Evolutionary conservation across 1,140 invertebrate species (phyloP).

Genomic region (Conopomorpha cramerella): DNA sequence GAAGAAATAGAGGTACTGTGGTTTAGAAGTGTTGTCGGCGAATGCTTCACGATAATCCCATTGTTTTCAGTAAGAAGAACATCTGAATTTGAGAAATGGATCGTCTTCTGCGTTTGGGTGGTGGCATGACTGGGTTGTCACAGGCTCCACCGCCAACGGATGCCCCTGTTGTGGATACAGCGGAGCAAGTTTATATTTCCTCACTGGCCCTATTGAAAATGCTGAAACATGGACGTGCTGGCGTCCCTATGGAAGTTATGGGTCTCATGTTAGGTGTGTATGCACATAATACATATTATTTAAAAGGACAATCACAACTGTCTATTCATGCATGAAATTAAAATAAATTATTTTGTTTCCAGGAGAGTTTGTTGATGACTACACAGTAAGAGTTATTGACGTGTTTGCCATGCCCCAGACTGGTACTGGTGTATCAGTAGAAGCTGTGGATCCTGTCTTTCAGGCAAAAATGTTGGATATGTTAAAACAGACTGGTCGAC

Average conservation of each 20-base stretch:
- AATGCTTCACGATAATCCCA: too few species aligned
- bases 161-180: conserved; percentile 97
- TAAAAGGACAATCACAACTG: too few species aligned
- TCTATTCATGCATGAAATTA: too few species aligned
- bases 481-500: conserved; percentile 97
- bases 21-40: too few species aligned
- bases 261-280: conserved; percentile 92
- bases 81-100: conserved; percentile 91
- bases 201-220: conserved; percentile 98
- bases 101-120: conserved; percentile 88
- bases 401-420: conserved; percentile 99
- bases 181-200: conserved; percentile 99
- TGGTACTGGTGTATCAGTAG: conserved; percentile 94
- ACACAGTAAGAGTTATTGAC: conserved; percentile 98
- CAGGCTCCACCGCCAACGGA: conserved; percentile 87
- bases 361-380: conserved; percentile 99
- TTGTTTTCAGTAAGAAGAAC: too few species aligned
- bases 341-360: conserved; percentile 14
- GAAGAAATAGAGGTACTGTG: too few species aligned
- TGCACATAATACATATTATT: too few species aligned
- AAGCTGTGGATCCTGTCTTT: conserved; percentile 99
- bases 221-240: conserved; percentile 98
- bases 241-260: conserved; percentile 99
- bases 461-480: conserved; percentile 99
- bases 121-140: conserved; percentile 82